These are phyloP conservation scores for Erebia ligea DNA, from an alignment of 2,888 invertebrate genomes.

Conservation along the genomic window DNA sequence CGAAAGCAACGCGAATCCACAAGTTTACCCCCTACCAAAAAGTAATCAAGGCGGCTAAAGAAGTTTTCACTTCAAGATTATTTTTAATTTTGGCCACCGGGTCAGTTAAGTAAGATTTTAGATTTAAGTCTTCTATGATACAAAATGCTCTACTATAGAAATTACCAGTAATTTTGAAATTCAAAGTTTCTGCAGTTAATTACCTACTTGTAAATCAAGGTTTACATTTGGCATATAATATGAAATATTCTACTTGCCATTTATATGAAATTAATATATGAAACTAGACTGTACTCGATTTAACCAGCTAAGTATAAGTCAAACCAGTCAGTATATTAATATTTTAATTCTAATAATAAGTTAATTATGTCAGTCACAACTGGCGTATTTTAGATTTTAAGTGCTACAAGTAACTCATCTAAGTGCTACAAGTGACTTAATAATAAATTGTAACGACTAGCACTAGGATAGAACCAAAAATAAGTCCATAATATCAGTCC, in stretches of 20 bases:
- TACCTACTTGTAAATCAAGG: not conserved
- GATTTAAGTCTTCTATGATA: no score
- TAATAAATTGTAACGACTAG: no score
- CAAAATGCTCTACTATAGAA: no score
- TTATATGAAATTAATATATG: not conserved
- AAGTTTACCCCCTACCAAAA: no score
- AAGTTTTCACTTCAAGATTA: no score
- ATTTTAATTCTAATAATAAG: not conserved
- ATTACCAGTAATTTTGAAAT: not conserved
- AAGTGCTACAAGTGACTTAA: not conserved
- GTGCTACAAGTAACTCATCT: not conserved
- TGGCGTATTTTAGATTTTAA: not conserved
- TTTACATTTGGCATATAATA: not conserved
- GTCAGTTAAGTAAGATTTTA: no score
- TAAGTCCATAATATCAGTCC: not conserved
- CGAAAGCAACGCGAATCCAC: no score
- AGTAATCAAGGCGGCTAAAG: no score
- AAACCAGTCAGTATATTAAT: not conserved
- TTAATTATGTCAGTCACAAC: not conserved
- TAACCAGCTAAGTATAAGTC: conserved; percentile 1
- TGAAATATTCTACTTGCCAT: not conserved
- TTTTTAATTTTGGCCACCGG: no score
- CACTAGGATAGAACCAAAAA: not conserved
- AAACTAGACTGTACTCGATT: not conserved
- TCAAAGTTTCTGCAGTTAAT: not conserved